Conservation (phyloP, 2,888 invertebrate genomes). For the Megastigmus dorsalis region DNA sequence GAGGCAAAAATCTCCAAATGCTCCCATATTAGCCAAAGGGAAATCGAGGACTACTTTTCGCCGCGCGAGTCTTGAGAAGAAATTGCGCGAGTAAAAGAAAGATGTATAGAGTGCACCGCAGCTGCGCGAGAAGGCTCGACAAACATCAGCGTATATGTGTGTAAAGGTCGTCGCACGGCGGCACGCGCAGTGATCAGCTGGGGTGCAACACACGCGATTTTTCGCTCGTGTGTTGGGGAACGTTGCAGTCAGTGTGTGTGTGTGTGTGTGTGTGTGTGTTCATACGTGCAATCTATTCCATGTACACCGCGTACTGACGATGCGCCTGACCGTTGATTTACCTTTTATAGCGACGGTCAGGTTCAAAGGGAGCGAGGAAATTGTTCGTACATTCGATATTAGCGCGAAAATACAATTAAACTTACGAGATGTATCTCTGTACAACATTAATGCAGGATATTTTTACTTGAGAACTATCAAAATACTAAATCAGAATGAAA, state of each 20-base stretch:
- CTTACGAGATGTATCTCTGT: too few relatives aligned
- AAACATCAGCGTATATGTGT: too few relatives aligned
- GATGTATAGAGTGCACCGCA: not conserved
- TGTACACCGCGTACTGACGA: not conserved
- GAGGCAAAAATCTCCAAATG: too few relatives aligned
- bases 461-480: too few relatives aligned
- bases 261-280: too few relatives aligned
- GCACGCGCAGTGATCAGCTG: conserved; percentile 51
- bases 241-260: too few relatives aligned
- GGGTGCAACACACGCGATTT: conserved; percentile 21
- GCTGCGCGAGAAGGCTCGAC: not conserved
- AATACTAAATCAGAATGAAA: too few relatives aligned
- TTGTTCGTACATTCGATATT: too few relatives aligned
- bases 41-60: conserved; percentile 10
- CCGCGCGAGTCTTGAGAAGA: not conserved
- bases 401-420: too few relatives aligned
- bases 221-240: too few relatives aligned
- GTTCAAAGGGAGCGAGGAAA: not conserved
- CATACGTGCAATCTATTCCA: not conserved
- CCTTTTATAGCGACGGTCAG: not conserved
- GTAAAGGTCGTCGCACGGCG: not conserved
- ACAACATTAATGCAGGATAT: too few relatives aligned
- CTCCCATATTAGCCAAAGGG: too few relatives aligned
- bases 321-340: not conserved
- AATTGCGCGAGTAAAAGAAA: not conserved